Base-by-base conservation (phyloP, 2,797 vertebrate genomes). In the Pagetopsis macropterus region DNA sequence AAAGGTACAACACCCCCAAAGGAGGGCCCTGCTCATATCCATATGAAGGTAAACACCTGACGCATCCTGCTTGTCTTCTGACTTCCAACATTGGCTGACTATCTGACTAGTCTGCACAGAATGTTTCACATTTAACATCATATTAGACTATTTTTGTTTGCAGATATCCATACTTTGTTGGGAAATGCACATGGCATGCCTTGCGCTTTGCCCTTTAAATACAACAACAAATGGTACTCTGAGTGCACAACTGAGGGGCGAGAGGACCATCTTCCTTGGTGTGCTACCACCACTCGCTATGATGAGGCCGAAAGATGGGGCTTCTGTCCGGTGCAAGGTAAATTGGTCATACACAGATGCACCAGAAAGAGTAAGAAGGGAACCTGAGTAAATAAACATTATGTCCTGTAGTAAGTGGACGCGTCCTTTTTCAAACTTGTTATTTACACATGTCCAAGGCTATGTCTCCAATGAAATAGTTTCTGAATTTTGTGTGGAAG, bases 161-260 rank as follows among this genome's bases (percentile, higher is more conserved):
- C 90, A 98, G 96, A 96, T 87, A 95, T 94, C 37, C 95, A 97
- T 73, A 96, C 96, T 17, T 86, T 97, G 67, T 78, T 94, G 81
- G 98, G 98, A 54, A 99, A 98, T 59, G 93, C 95, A 50, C 93
- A 94, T 0, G 97, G 97, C 48, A 94, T 92, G 83, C 96, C 97
- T 0, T 99, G 97, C 0, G 72, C 95, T 75, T 94, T 99, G 63
- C 98, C 97, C 15, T 99, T 99, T 84, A 96, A 95, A 79, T 98
- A 96, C 88, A 96, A 97, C 78, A 95, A 92, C 75, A 95, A 92
- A 76, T 99, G 97, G 97, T 95, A 95, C 89, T 94, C 92, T 1
- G 95, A 97, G 73, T 99, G 98, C 72, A 97, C 92, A 2, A 92
- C 90, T 2, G 96, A 97, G 85, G 96, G 96, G 17, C 94, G 91